Conservation (phyloP, 2,888 invertebrate species). For the Muschampia plurimacula region DNA sequence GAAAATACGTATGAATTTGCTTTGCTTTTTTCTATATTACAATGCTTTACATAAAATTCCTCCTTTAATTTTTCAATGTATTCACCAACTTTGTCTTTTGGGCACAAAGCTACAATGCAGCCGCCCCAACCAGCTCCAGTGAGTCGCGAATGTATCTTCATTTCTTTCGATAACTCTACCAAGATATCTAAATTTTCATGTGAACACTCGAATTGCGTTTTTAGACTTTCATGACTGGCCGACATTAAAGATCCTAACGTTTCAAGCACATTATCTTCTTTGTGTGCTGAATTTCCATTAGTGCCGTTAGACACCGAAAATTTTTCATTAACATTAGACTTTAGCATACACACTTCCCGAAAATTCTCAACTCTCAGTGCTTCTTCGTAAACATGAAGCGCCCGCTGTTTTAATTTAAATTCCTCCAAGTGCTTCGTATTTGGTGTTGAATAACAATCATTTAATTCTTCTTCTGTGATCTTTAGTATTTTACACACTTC, state of each 20-base stretch:
- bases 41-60: conserved; percentile 88
- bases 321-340: conserved; percentile 58
- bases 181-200: conserved; percentile 94
- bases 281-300: conserved; percentile 36
- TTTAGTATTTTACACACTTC: conserved; percentile 88
- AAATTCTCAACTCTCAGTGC: conserved; percentile 94
- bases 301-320: conserved; percentile 53
- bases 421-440: conserved; percentile 88
- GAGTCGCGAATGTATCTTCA: conserved; percentile 93
- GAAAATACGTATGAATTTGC: conserved; percentile 89
- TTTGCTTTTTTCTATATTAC: conserved; percentile 81
- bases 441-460: conserved; percentile 73
- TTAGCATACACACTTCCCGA: conserved; percentile 85
- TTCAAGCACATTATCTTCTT: conserved; percentile 70
- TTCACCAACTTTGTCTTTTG: conserved; percentile 86
- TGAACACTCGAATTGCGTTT: conserved; percentile 96
- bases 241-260: conserved; percentile 94
- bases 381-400: conserved; percentile 96
- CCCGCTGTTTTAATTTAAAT: conserved; percentile 94
- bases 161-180: conserved; percentile 89
- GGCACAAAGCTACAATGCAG: conserved; percentile 95
- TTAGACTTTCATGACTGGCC: conserved; percentile 94
- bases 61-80: conserved; percentile 90
- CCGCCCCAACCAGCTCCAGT: conserved; percentile 99
- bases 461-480: conserved; percentile 87